Percentiles rank a stretch among this genome's conserved stretches.
Conservation (phyloP, 2,797 vertebrate species). For the Hypotaenidia philippensis region DNA sequence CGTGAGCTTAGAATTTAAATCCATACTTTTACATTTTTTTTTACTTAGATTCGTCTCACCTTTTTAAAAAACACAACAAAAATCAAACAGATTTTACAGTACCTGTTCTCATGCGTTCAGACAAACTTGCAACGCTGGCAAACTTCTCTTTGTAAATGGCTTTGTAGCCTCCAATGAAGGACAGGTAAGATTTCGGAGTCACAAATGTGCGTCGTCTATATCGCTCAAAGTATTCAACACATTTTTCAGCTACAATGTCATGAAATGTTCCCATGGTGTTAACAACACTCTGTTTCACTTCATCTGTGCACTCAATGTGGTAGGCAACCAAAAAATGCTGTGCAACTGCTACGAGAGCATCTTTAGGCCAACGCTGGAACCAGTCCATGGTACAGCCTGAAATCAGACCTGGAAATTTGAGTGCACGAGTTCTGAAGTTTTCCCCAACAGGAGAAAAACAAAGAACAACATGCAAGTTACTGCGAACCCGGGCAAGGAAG, state of each 20-base stretch:
- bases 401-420: conserved; percentile 88
- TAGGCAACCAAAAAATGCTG: conserved; percentile 85
- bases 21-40: not conserved
- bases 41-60: not conserved
- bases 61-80: not conserved
- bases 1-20: not conserved
- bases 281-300: conserved; percentile 82
- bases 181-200: conserved; percentile 89
- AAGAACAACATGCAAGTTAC: conserved; percentile 87
- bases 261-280: conserved; percentile 88
- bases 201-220: conserved; percentile 86
- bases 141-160: conserved; percentile 84
- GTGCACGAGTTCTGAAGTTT: conserved; percentile 84
- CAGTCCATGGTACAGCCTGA: conserved; percentile 89
- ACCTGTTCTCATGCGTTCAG: conserved; percentile 88
- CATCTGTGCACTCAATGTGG: conserved; percentile 83
- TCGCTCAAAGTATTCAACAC: conserved; percentile 86
- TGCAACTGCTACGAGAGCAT: conserved; percentile 87
- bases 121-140: conserved; percentile 78
- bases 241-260: conserved; percentile 87
- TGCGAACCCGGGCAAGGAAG: conserved; percentile 86
- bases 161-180: conserved; percentile 88
- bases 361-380: conserved; percentile 88
- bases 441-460: conserved; percentile 90
- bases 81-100: not conserved